A percentile compares a stretch with the other conserved stretches of the same genome.
phyloP scores from a whole-genome alignment of 2,888 invertebrate species.

The Resseliella maxima region DNA sequence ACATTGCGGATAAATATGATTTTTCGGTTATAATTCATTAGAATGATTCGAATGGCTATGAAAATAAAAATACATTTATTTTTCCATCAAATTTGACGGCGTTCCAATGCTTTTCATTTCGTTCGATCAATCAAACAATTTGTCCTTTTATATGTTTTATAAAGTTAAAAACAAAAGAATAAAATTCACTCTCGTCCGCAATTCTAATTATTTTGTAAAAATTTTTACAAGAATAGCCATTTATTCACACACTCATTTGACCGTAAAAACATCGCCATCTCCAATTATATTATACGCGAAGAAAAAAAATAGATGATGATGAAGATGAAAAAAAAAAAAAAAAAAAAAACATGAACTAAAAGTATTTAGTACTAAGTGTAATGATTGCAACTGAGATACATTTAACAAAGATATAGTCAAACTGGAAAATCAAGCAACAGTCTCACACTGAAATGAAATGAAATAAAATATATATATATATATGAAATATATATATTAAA shows the following conservation, averaged over 20 bases:
- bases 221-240: too few relatives aligned
- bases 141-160: too few relatives aligned
- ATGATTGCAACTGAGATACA: slow-evolving; percentile 6
- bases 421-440: not conserved
- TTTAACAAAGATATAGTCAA: not conserved
- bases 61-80: too few relatives aligned
- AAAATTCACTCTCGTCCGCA: not conserved
- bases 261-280: slow-evolving; percentile 8
- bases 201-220: too few relatives aligned
- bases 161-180: too few relatives aligned
- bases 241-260: too few relatives aligned
- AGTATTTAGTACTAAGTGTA: not conserved
- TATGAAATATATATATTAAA: not conserved
- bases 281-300: not conserved
- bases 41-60: slow-evolving; percentile 9
- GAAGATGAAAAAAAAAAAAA: too few relatives aligned
- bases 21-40: not conserved
- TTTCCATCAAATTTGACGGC: too few relatives aligned
- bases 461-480: too few relatives aligned
- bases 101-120: too few relatives aligned
- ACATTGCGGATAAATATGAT: too few relatives aligned
- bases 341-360: not conserved
- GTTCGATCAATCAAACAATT: too few relatives aligned
- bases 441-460: not conserved
- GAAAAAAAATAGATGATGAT: not conserved